Conservation (phyloP, 1,140 invertebrate species). For the Eulimnadia texana region DNA sequence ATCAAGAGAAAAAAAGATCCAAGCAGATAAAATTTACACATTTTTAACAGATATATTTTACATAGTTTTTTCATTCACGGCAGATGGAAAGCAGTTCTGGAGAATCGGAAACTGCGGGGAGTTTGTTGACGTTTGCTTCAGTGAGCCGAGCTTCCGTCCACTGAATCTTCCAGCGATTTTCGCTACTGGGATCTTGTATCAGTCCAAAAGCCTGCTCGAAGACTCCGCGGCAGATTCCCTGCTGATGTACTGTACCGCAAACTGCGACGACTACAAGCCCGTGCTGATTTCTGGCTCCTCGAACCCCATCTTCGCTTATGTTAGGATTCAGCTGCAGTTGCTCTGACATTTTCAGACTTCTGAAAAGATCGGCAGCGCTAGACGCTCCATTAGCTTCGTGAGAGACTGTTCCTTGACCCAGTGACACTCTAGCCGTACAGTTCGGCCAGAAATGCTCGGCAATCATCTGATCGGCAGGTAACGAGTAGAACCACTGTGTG, state of each 20-base stretch:
- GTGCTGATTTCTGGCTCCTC: neutral
- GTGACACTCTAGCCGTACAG: neutral
- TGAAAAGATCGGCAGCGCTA: neutral
- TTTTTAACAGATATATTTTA: too few relatives aligned
- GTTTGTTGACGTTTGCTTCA: neutral
- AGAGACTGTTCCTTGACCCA: too few relatives aligned
- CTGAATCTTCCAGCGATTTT: slow-evolving; percentile 6
- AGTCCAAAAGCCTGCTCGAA: slow-evolving; percentile 11
- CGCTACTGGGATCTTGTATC: neutral
- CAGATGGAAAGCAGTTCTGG: neutral
- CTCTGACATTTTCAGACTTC: neutral
- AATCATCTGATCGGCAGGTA: too few relatives aligned
- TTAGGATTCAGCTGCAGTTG: neutral
- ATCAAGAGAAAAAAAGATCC: too few relatives aligned
- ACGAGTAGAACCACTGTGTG: neutral
- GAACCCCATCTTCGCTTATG: neutral
- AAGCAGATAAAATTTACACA: too few relatives aligned
- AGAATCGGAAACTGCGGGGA: neutral
- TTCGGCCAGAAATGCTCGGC: neutral
- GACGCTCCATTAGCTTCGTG: too few relatives aligned
- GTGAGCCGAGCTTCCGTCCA: neutral
- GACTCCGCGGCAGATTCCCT: neutral
- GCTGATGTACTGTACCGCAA: slow-evolving; percentile 9
- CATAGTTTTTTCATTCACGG: too few relatives aligned
- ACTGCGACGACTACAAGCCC: slow-evolving; percentile 5